phyloP scores from a whole-genome alignment of 2,113 vertebrate species.

The Triplophysa rosa region DNA sequence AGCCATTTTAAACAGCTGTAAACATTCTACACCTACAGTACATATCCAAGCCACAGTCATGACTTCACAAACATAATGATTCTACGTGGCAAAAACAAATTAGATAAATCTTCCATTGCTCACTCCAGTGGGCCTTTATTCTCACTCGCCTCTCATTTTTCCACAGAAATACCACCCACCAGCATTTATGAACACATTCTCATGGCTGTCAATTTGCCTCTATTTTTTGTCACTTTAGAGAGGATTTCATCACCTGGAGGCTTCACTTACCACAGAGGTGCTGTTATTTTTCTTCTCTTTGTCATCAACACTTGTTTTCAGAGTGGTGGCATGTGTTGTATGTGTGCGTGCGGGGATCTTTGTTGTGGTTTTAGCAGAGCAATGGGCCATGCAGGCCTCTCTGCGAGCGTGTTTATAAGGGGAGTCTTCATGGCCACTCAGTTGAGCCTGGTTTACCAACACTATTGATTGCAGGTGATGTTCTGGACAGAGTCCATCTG shows the following conservation, averaged over 20 bases:
- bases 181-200: slow-evolving; percentile 45
- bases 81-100: slow-evolving; percentile 63
- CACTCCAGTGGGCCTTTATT: slow-evolving; percentile 51
- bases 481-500: slow-evolving; percentile 67
- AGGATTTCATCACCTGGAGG: slow-evolving; percentile 38
- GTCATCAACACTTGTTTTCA: slow-evolving; percentile 42
- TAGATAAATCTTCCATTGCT: slow-evolving; percentile 55
- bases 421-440: slow-evolving; percentile 63
- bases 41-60: slow-evolving; percentile 49
- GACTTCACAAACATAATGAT: slow-evolving; percentile 57
- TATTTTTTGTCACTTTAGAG: slow-evolving; percentile 44
- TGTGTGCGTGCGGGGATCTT: slow-evolving; percentile 41
- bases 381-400: slow-evolving; percentile 75
- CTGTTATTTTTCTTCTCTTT: slow-evolving; percentile 42
- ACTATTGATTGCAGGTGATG: slow-evolving; percentile 68
- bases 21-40: neutral
- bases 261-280: slow-evolving; percentile 23
- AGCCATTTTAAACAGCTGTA: neutral
- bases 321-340: slow-evolving; percentile 28
- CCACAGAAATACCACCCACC: slow-evolving; percentile 16
- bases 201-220: slow-evolving; percentile 46
- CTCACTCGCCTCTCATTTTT: neutral
- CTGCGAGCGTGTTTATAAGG: slow-evolving; percentile 64
- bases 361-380: slow-evolving; percentile 73
- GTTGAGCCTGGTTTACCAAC: slow-evolving; percentile 66